Evolutionary conservation across 2,888 invertebrate genomes (phyloP).

Genomic region (Sarcophaga rosellei): DNA sequence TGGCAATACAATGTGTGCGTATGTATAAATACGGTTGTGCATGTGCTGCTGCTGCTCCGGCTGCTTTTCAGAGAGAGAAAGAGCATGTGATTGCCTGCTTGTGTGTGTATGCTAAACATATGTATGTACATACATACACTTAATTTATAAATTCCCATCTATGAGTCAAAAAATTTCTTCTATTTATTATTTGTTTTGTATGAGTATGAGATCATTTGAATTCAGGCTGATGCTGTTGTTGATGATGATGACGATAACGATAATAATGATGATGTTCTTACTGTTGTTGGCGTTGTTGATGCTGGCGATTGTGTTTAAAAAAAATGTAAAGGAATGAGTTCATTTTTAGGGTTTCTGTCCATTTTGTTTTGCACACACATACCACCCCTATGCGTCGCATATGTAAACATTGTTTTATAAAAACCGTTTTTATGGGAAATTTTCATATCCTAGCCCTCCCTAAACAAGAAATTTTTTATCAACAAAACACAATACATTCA

Average conservation of each 20-base stretch:
- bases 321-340: conserved; percentile 55
- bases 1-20: conserved; percentile 18
- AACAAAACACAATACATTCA: background rate
- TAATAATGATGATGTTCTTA: conserved; percentile 8
- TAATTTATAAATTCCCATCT: conserved; percentile 33
- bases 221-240: conserved; percentile 46
- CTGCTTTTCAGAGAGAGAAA: background rate
- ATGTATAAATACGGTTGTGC: conserved; percentile 1
- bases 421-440: conserved; percentile 49
- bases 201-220: conserved; percentile 67
- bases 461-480: conserved; percentile 47
- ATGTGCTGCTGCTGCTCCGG: conserved; percentile 23
- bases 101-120: background rate
- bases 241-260: conserved; percentile 13
- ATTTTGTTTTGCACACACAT: conserved; percentile 8
- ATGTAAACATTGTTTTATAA: conserved; percentile 36
- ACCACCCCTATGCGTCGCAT: background rate
- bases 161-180: conserved; percentile 45
- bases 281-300: conserved; percentile 4
- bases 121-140: conserved; percentile 8
- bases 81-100: conserved; percentile 33
- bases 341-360: conserved; percentile 53
- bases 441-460: conserved; percentile 38
- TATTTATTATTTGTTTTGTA: background rate
- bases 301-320: conserved; percentile 52